Evolutionary conservation across 2,113 vertebrate genomes (phyloP).

Genomic region (Boleophthalmus pectinirostris): DNA sequence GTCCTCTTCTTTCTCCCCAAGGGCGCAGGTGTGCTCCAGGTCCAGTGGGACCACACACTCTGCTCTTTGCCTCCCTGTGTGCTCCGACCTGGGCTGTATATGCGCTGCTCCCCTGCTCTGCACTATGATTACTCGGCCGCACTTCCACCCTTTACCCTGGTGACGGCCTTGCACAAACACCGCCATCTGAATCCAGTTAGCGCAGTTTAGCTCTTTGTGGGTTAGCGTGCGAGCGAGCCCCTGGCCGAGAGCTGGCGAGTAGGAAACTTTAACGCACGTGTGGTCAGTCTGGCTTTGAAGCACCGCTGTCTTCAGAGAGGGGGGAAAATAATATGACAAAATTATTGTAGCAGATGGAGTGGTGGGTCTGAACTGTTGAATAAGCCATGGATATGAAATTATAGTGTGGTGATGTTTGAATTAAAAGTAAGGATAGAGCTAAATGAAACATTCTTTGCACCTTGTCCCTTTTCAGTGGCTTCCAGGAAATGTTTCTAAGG

Average conservation of each 20-base stretch:
- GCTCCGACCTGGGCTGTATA: conserved; percentile 57
- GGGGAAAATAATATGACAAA: conserved; percentile 64
- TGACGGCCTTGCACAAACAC: conserved; percentile 73
- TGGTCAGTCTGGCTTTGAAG: conserved; percentile 72
- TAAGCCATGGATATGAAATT: conserved; percentile 66
- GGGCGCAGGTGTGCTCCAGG: conserved; percentile 67
- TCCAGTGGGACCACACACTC: conserved; percentile 66
- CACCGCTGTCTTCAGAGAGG: conserved; percentile 42
- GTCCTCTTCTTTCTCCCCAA: conserved; percentile 52
- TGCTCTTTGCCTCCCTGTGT: conserved; percentile 52
- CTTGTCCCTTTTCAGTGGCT: conserved; percentile 11
- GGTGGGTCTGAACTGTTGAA: conserved; percentile 53
- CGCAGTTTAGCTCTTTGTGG: conserved; percentile 52
- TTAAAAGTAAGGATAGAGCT: conserved; percentile 42
- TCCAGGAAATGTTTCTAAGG: conserved; percentile 43
- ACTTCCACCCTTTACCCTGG: conserved; percentile 56
- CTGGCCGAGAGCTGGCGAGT: conserved; percentile 48
- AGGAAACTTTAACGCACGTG: conserved; percentile 75
- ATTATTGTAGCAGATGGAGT: conserved; percentile 73
- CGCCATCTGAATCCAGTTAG: conserved; percentile 73
- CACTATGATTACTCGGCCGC: conserved; percentile 73
- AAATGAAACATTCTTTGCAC: conserved; percentile 12
- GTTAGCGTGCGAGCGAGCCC: conserved; percentile 54
- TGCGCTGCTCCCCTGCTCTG: conserved; percentile 49
- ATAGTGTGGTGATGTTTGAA: conserved; percentile 51